These are phyloP conservation scores for Petrocephalus microphthalmus DNA, from an alignment of 2,113 vertebrate genomes.

Conservation along the genomic window DNA sequence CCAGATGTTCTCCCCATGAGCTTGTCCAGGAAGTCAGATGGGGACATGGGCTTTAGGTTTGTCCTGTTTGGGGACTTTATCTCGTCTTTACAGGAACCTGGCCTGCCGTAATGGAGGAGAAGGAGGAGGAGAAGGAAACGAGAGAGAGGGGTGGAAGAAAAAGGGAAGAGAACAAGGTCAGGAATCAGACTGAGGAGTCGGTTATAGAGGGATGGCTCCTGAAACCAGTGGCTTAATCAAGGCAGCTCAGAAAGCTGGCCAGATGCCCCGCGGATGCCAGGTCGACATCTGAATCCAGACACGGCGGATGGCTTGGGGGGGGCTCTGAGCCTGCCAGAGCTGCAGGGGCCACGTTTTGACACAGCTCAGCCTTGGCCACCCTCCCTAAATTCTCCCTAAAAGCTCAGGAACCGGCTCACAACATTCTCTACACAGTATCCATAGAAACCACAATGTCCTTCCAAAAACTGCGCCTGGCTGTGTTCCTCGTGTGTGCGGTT, in stretches of 20 bases:
- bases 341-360: conserved; percentile 27
- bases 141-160: conserved; percentile 22
- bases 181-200: conserved; percentile 4
- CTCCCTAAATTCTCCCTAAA: conserved; percentile 19
- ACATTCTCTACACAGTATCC: conserved; percentile 7
- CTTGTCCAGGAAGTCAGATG: conserved; percentile 93
- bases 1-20: conserved; percentile 88
- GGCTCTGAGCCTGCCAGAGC: conserved; percentile 41
- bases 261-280: conserved; percentile 29
- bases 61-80: conserved; percentile 64
- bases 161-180: conserved; percentile 26
- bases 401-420: background rate
- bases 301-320: conserved; percentile 45
- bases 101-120: conserved; percentile 52
- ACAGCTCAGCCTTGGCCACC: conserved; percentile 23
- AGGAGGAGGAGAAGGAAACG: background rate
- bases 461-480: background rate
- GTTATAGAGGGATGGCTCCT: background rate
- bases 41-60: conserved; percentile 67
- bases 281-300: conserved; percentile 57
- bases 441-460: conserved; percentile 25
- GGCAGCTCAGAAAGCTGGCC: conserved; percentile 18
- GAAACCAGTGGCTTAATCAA: background rate
- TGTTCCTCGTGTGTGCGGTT: background rate
- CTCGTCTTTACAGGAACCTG: conserved; percentile 79